Conservation (phyloP, 2,797 vertebrate species). For the Sebastiscus tertius region DNA sequence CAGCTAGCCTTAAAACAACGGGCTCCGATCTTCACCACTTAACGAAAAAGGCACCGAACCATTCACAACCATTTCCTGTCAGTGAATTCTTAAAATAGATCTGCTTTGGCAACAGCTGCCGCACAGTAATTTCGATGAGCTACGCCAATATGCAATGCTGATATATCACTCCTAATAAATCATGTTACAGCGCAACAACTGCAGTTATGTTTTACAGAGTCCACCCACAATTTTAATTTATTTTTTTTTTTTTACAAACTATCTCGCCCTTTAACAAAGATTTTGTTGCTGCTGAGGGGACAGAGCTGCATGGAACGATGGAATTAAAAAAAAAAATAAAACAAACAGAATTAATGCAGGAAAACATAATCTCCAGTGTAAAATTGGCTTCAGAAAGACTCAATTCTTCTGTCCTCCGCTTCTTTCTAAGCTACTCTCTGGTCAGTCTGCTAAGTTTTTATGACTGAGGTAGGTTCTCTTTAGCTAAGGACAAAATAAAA, state of each 20-base stretch:
- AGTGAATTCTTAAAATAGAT: slow-evolving; percentile 37
- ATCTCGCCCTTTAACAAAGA: neutral
- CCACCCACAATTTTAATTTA: neutral
- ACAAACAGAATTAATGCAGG: slow-evolving; percentile 34
- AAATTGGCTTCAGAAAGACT: slow-evolving; percentile 72
- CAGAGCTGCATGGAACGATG: slow-evolving; percentile 49
- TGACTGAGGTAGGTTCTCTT: slow-evolving; percentile 88
- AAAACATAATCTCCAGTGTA: slow-evolving; percentile 78
- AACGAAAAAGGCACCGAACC: slow-evolving; percentile 68
- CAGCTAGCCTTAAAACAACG: slow-evolving; percentile 42
- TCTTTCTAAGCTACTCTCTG: slow-evolving; percentile 72
- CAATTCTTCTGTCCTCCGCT: slow-evolving; percentile 46
- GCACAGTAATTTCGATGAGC: slow-evolving; percentile 24
- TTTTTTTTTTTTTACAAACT: slow-evolving; percentile 5
- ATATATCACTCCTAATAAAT: slow-evolving; percentile 17
- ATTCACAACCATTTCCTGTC: slow-evolving; percentile 42
- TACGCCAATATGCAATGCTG: slow-evolving; percentile 5
- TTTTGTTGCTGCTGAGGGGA: slow-evolving; percentile 41
- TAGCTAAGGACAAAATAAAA: slow-evolving; percentile 78
- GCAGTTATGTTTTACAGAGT: slow-evolving; percentile 21
- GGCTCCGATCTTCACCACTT: slow-evolving; percentile 35
- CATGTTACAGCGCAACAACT: slow-evolving; percentile 19
- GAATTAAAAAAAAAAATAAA: slow-evolving; percentile 37
- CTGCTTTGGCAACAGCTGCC: slow-evolving; percentile 56
- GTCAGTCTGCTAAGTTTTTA: slow-evolving; percentile 81